A percentile compares a stretch with the other conserved stretches of the same genome.
phyloP scores from a whole-genome alignment of 2,888 invertebrate species.

The Bembecia ichneumoniformis region DNA sequence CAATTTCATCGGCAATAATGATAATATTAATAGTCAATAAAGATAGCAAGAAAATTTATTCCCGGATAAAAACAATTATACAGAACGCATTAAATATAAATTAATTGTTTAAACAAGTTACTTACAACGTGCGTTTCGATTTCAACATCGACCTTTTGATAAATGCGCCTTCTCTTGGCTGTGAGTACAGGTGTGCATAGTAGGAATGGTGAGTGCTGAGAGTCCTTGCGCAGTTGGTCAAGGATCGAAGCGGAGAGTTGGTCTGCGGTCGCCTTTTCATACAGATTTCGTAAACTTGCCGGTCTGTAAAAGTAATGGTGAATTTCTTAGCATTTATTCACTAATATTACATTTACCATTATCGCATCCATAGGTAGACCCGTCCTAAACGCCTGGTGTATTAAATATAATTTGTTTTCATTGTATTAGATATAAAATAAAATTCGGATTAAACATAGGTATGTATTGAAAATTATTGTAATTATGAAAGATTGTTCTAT shows the following conservation, averaged over 20 bases:
- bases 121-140: conserved; percentile 92
- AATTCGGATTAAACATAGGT: no score
- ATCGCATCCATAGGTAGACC: no score
- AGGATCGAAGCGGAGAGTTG: conserved; percentile 75
- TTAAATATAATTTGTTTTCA: no score
- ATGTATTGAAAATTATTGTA: no score
- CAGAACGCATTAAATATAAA: no score
- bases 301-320: conserved; percentile 64
- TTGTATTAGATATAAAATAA: no score
- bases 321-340: neutral
- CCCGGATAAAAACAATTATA: no score
- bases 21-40: no score
- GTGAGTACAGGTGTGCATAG: conserved; percentile 87
- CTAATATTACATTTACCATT: neutral
- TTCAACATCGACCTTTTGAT: conserved; percentile 81
- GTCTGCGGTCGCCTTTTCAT: conserved; percentile 82
- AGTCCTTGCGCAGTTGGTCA: conserved; percentile 75
- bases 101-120: conserved; percentile 16
- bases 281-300: conserved; percentile 80
- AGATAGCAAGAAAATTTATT: no score
- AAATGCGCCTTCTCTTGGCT: conserved; percentile 77
- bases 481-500: no score
- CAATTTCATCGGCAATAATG: neutral
- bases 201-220: conserved; percentile 79
- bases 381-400: no score